Conservation (phyloP, 2,113 vertebrate species). For the Clinocottus analis region DNA sequence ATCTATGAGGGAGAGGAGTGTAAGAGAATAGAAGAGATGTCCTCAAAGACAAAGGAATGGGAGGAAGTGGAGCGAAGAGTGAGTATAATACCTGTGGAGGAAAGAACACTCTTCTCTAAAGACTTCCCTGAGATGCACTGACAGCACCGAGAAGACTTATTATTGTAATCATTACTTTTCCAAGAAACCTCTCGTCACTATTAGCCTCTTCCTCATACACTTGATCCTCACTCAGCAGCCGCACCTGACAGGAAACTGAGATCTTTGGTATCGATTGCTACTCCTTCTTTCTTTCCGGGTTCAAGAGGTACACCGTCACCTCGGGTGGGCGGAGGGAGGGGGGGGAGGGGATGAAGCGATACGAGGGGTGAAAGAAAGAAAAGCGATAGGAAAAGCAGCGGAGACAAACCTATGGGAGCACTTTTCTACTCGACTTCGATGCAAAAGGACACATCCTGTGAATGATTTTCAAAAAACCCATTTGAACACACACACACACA, state of each 20-base stretch:
- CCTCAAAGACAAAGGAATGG: slow-evolving; percentile 1
- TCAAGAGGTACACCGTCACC: not conserved
- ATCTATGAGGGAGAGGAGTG: not conserved
- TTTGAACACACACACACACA: slow-evolving; percentile 1
- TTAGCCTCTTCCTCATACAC: slow-evolving; percentile 13
- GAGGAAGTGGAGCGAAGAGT: not conserved
- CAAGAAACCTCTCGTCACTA: slow-evolving; percentile 3
- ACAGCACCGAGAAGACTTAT: not conserved
- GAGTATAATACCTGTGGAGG: not conserved
- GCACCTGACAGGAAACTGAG: slow-evolving; percentile 17
- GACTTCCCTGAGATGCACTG: not conserved
- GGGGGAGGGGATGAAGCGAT: not conserved
- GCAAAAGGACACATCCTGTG: slow-evolving; percentile 9
- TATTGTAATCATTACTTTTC: slow-evolving; percentile 22
- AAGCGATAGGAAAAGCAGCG: not conserved
- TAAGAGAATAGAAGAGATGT: not conserved
- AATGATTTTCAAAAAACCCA: slow-evolving; percentile 27
- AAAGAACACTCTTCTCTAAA: slow-evolving; percentile 21
- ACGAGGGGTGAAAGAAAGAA: not conserved
- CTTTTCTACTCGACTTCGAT: slow-evolving; percentile 16
- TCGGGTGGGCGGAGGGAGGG: not conserved
- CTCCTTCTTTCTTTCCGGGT: not conserved
- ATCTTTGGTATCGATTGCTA: slow-evolving; percentile 20
- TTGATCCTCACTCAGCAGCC: slow-evolving; percentile 16
- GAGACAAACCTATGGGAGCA: not conserved